These are phyloP conservation scores for Phrynosoma platyrhinos DNA, from an alignment of 2,113 vertebrate genomes.

Conservation along the genomic window DNA sequence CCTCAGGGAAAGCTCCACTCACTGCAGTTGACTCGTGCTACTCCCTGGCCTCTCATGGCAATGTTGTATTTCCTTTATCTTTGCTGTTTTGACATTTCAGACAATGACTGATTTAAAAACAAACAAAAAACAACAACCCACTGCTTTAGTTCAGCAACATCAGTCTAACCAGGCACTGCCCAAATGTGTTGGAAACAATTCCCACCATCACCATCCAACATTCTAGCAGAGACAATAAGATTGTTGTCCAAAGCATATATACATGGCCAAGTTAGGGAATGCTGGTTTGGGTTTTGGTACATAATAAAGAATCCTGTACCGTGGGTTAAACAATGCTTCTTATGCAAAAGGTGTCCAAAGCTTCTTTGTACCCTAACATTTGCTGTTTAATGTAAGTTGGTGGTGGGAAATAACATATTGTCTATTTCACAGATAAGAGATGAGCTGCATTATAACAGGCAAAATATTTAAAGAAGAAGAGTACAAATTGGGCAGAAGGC, in stretches of 20 bases:
- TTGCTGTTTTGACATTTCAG: not conserved
- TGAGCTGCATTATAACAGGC: too few relatives aligned
- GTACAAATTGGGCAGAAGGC: too few relatives aligned
- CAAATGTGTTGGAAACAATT: not conserved
- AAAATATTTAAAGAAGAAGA: too few relatives aligned
- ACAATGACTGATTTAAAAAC: too few relatives aligned
- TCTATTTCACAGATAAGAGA: conserved; percentile 15
- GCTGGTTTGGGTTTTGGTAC: not conserved
- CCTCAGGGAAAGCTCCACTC: not conserved
- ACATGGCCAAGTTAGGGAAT: not conserved
- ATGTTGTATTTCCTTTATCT: not conserved
- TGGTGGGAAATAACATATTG: conserved; percentile 36
- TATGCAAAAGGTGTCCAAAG: not conserved
- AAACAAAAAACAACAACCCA: too few relatives aligned
- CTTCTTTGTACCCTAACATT: conserved; percentile 41
- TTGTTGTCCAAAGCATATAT: not conserved
- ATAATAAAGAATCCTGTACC: not conserved
- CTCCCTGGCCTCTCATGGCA: not conserved
- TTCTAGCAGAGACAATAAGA: too few relatives aligned
- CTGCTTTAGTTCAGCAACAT: not conserved
- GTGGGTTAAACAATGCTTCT: not conserved
- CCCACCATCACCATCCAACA: not conserved
- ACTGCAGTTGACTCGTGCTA: not conserved
- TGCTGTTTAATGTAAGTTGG: not conserved
- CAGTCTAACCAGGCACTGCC: not conserved